phyloP scores from a whole-genome alignment of 2,113 vertebrate genomes.

The Chroicocephalus ridibundus region DNA sequence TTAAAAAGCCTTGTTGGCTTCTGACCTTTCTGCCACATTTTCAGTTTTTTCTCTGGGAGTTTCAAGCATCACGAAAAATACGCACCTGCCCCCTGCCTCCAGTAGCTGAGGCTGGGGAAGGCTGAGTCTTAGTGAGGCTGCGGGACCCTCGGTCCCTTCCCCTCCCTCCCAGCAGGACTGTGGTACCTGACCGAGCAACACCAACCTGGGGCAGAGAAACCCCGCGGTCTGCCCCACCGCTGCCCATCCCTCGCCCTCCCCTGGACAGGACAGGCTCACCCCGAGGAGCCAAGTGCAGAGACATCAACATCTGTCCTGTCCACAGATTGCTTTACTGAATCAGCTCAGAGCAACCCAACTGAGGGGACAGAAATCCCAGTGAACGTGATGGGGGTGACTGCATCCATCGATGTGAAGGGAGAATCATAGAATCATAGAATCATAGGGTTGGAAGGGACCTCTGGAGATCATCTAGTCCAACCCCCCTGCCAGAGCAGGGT shows the following conservation, averaged over 20 bases:
- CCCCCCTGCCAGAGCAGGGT: too few relatives aligned
- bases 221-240: accelerated
- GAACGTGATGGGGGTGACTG: accelerated
- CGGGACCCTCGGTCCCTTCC: neutral
- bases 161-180: neutral
- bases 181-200: neutral
- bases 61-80: neutral
- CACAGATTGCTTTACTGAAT: neutral
- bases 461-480: too few relatives aligned
- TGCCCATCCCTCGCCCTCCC: neutral
- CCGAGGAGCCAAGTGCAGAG: neutral
- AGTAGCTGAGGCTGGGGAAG: neutral
- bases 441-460: too few relatives aligned
- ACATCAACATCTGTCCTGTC: too few relatives aligned
- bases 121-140: neutral
- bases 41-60: neutral
- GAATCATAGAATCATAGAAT: too few relatives aligned
- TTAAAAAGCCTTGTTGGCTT: neutral
- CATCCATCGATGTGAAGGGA: neutral
- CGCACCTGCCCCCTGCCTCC: neutral
- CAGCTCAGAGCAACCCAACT: neutral
- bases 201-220: neutral
- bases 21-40: neutral
- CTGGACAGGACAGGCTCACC: neutral
- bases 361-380: neutral